Evolutionary conservation across 2,113 vertebrate genomes (phyloP).

Genomic region (Anolis carolinensis): DNA sequence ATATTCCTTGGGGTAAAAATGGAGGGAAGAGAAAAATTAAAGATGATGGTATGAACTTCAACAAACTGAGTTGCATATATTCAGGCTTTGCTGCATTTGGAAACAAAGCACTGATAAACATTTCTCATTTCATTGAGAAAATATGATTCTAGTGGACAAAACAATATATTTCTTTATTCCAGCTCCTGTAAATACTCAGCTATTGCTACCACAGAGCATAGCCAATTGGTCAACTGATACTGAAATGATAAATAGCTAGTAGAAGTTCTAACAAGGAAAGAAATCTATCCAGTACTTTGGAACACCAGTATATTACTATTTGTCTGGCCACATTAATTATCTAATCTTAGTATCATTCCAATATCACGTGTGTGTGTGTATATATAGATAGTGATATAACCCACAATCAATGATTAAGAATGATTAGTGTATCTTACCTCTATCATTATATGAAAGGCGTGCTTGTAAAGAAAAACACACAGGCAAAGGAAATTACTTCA

Average conservation of each 20-base stretch:
- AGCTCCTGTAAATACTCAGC: neutral
- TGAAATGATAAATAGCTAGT: neutral
- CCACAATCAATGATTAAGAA: slow-evolving; percentile 63
- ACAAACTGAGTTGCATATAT: too few relatives aligned
- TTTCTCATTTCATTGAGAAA: too few relatives aligned
- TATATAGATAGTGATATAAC: slow-evolving; percentile 44
- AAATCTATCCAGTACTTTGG: neutral
- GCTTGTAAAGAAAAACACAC: slow-evolving; percentile 90
- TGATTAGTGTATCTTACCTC: slow-evolving; percentile 94
- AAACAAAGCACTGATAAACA: too few relatives aligned
- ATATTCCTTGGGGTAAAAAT: too few relatives aligned
- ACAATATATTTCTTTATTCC: neutral
- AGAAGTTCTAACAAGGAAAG: neutral
- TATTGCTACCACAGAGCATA: neutral
- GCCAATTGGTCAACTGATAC: neutral
- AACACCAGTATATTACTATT: neutral
- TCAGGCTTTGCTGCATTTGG: too few relatives aligned
- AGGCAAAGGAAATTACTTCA: slow-evolving; percentile 90
- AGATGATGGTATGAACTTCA: too few relatives aligned
- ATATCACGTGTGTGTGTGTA: too few relatives aligned
- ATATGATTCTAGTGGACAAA: neutral
- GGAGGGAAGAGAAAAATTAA: too few relatives aligned
- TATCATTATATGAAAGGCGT: slow-evolving; percentile 99
- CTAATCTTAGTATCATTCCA: neutral
- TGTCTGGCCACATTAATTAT: neutral